A percentile compares a stretch with the other conserved stretches of the same genome.
phyloP scores from a whole-genome alignment of 2,797 vertebrate species.

The Pipistrellus nathusii region DNA sequence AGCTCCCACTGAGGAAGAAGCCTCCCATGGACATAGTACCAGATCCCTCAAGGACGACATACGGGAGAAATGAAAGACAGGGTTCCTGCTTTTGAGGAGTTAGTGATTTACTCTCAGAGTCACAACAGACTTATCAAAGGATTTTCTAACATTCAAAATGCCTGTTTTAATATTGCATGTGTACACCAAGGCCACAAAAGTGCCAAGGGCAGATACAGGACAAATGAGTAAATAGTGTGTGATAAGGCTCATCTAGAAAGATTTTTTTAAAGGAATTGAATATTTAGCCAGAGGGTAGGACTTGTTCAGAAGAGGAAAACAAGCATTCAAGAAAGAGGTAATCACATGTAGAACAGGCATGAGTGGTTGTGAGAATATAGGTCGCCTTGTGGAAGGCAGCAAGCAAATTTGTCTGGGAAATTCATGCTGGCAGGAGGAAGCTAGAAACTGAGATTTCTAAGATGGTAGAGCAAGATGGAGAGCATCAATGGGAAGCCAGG shows the following conservation, averaged over 20 bases:
- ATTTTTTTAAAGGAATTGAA: constrained; percentile 16
- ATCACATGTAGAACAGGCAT: background rate
- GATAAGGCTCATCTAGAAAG: background rate
- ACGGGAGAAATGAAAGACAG: background rate
- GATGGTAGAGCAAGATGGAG: background rate
- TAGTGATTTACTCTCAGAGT: background rate
- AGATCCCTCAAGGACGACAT: background rate
- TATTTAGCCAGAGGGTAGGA: background rate
- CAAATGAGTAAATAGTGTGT: background rate
- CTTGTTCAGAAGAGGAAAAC: constrained; percentile 22
- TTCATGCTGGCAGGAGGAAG: background rate
- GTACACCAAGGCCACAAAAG: background rate
- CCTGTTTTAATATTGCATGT: background rate
- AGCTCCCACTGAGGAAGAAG: constrained; percentile 14
- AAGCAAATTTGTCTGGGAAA: background rate
- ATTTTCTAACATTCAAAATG: constrained; percentile 50
- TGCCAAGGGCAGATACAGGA: background rate
- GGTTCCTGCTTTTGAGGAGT: background rate
- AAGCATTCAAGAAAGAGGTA: background rate
- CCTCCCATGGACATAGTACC: background rate
- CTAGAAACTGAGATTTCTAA: background rate
- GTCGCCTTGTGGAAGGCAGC: background rate
- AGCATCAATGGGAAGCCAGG: background rate
- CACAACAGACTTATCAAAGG: background rate
- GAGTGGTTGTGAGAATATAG: background rate